Conservation (phyloP, 2,797 vertebrate genomes). For the Allochrocebus solatus region DNA sequence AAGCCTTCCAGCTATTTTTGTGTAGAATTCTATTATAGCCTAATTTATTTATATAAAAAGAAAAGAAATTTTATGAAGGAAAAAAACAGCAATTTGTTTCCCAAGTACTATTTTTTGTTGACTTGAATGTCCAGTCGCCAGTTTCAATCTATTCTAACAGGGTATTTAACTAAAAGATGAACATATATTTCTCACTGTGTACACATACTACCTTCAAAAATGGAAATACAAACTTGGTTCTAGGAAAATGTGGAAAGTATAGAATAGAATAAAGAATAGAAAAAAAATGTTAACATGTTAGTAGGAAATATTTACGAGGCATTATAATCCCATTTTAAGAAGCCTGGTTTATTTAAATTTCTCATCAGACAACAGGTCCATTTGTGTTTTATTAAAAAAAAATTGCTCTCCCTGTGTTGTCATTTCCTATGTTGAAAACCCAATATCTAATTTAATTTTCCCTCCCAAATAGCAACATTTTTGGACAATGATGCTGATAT, state of each 20-base stretch:
- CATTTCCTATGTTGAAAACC: not conserved
- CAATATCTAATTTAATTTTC: constrained; percentile 5
- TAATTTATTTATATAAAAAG: constrained; percentile 3
- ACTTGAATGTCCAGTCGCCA: not conserved
- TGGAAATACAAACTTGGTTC: not conserved
- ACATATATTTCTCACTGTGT: not conserved
- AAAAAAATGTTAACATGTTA: not conserved
- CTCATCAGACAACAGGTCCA: not conserved
- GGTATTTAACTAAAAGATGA: not conserved
- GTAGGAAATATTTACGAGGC: constrained; percentile 7
- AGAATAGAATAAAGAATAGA: not conserved
- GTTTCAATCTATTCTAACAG: not conserved
- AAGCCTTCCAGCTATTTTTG: not conserved
- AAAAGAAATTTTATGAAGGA: not conserved
- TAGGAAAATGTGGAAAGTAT: not conserved
- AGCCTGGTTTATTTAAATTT: constrained; percentile 8
- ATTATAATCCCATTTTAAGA: not conserved
- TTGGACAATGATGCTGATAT: not conserved
- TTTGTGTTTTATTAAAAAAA: not conserved
- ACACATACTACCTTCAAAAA: not conserved
- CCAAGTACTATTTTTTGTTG: not conserved
- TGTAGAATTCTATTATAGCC: not conserved
- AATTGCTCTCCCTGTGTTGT: not conserved
- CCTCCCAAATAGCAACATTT: not conserved
- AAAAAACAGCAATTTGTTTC: not conserved